Base-by-base conservation (phyloP, 2,888 invertebrate species). In the Eucera pruinosa region DNA sequence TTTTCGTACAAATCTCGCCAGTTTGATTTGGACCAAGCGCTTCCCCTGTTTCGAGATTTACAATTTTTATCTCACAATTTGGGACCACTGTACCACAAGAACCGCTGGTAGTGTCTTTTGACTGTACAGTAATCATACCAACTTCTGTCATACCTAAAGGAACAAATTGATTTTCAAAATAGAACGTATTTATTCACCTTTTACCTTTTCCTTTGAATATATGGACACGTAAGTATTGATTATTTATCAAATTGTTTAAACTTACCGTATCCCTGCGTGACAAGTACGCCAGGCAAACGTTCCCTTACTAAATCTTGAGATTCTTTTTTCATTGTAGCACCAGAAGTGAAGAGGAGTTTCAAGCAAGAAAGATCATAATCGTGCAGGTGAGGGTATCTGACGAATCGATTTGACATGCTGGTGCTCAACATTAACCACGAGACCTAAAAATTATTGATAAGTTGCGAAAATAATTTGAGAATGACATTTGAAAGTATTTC, bases 111-210 rank as follows among this genome's bases (percentile, higher is more conserved):
- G 74, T 72, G 3, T 64, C 7, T 0, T 11, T 0, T 0, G 33
- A 13, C 73, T 89, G 90, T 0, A 50, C 0, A 0, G 82, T 9
- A 0, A 13, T 25, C 0, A 72, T 0, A n/a, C 85, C 83, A 4
- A 85, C 2, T 77, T 91, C 91, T 0, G 90, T 89, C 69, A 87
- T 82, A 18, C 90, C 90, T 90, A 20, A 9, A 30, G 5, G 9
- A 27, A 47, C n/a, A 43, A 36, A 23, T 39, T 25, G n/a, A 9
- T 41, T 41, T 41, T 41, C 4, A 1, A 15, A n/a, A 3, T n/a
- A 6, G n/a, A n/a, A n/a, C n/a, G n/a, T 41, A n/a, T 4, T 13
- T n/a, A n/a, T 18, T 13, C 23, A 0, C 13, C n/a, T 2, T 0
- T 2, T n/a, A 11, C 0, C 27, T 50, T 13, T 27, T 27, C 13